phyloP scores from a whole-genome alignment of 2,113 vertebrate genomes.

The Geococcyx californianus region DNA sequence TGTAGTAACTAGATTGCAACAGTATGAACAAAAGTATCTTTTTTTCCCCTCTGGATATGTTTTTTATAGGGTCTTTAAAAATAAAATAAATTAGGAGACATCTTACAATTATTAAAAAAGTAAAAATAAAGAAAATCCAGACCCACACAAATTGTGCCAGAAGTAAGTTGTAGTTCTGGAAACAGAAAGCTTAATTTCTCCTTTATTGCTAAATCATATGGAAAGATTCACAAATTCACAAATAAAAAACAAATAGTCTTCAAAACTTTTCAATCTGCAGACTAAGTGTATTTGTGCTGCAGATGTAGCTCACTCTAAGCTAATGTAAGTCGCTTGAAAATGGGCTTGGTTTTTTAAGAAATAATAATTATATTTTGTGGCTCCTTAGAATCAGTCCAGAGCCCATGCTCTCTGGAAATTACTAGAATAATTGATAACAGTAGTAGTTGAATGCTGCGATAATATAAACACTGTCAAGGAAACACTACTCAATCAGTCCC shows the following conservation, averaged over 20 bases:
- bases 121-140: neutral
- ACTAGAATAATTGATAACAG: neutral
- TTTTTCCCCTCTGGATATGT: accelerated
- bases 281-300: neutral
- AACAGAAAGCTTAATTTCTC: neutral
- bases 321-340: neutral
- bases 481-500: neutral
- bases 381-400: neutral
- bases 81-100: neutral
- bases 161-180: neutral
- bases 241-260: neutral
- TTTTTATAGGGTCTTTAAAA: neutral
- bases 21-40: neutral
- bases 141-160: accelerated
- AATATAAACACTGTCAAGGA: neutral
- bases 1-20: neutral
- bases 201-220: neutral
- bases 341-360: neutral
- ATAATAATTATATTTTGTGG: neutral
- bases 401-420: neutral
- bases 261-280: neutral
- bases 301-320: neutral
- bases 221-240: neutral
- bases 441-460: neutral
- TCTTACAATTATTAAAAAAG: neutral